phyloP scores from a whole-genome alignment of 1,140 invertebrate genomes.

The Drosophila repleta region DNA sequence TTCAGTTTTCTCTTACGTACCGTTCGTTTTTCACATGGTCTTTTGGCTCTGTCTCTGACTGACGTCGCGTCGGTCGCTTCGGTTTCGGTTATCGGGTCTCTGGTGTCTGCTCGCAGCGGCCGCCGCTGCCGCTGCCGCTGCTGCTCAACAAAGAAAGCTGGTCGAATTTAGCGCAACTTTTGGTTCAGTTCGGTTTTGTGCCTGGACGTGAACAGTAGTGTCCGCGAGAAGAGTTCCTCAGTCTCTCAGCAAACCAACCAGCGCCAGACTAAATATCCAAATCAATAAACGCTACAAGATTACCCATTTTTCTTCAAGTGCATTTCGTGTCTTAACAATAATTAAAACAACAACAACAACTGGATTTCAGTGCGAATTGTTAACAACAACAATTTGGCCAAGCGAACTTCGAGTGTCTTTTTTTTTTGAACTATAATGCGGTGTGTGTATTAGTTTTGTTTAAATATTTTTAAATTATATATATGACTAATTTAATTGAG shows the following conservation, averaged over 20 bases:
- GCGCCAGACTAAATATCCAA: too few species aligned
- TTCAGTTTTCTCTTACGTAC: conserved; percentile 48
- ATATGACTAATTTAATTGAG: too few species aligned
- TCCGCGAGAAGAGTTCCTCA: conserved; percentile 59
- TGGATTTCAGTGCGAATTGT: conserved; percentile 46
- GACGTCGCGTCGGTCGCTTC: conserved; percentile 43
- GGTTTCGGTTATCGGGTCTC: conserved; percentile 51
- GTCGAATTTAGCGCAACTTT: conserved; percentile 79
- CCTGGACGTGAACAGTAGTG: conserved; percentile 77
- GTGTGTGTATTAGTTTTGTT: conserved; percentile 79
- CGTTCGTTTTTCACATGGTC: conserved; percentile 60
- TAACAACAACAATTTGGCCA: conserved; percentile 36
- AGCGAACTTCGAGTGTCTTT: neutral
- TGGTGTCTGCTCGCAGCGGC: conserved; percentile 8
- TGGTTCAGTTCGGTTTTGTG: conserved; percentile 81
- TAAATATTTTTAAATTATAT: conserved; percentile 4
- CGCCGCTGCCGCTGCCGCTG: conserved; percentile 10
- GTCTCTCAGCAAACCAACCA: neutral
- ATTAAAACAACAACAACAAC: conserved; percentile 22
- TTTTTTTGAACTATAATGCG: conserved; percentile 69
- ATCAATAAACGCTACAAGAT: too few species aligned
- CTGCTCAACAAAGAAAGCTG: conserved; percentile 83
- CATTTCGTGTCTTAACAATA: conserved; percentile 9
- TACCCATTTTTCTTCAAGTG: conserved; percentile 68
- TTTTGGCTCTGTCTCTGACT: conserved; percentile 40